These are phyloP conservation scores for Bothrops alternatus DNA, from an alignment of 2,797 vertebrate species.

Conservation along the genomic window DNA sequence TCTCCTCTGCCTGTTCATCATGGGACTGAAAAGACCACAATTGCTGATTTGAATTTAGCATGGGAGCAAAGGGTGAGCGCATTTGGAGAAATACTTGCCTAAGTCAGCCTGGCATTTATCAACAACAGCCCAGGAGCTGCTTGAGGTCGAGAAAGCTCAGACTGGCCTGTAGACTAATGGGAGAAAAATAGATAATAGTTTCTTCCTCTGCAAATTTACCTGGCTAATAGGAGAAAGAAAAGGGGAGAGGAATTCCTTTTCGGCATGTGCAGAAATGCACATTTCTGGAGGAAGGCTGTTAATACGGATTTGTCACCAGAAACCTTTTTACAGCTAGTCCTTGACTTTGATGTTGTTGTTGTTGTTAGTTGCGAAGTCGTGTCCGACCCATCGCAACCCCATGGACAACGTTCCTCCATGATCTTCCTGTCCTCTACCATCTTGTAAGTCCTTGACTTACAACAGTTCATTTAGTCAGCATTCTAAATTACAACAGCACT, in stretches of 20 bases:
- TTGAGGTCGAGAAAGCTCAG: neutral
- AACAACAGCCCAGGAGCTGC: neutral
- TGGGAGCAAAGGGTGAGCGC: neutral
- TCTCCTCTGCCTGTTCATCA: neutral
- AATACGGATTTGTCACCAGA: neutral
- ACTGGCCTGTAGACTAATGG: neutral
- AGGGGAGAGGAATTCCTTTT: fast-evolving
- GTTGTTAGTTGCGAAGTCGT: too few relatives aligned
- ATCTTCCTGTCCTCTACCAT: too few relatives aligned
- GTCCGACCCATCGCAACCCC: too few relatives aligned
- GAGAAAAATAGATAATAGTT: too few relatives aligned
- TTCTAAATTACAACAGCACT: neutral
- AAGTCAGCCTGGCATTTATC: neutral
- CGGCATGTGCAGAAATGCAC: neutral
- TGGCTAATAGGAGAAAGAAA: neutral
- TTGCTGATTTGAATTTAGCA: neutral
- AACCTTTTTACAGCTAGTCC: neutral
- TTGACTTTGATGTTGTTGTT: neutral
- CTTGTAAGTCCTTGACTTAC: neutral
- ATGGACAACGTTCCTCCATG: too few relatives aligned
- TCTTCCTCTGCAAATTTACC: neutral
- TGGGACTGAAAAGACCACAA: neutral
- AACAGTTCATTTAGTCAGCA: neutral
- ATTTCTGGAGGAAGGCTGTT: neutral
- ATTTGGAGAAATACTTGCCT: neutral